phyloP scores from a whole-genome alignment of 1,140 invertebrate species.

The Eumeta japonica region DNA sequence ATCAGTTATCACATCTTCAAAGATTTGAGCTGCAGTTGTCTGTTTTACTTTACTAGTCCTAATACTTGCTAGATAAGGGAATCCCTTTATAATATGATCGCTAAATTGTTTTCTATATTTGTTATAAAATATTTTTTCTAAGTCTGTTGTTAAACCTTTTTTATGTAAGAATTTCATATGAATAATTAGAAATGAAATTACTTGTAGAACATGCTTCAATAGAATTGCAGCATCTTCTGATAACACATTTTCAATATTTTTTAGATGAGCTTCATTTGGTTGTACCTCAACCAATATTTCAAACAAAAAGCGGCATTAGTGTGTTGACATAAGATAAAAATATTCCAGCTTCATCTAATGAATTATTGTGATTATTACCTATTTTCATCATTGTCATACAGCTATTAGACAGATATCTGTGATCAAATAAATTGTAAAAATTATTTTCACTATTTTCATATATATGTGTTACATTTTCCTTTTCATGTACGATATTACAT shows the following conservation, averaged over 20 bases:
- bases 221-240: slow-evolving; percentile 58
- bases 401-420: slow-evolving; percentile 23
- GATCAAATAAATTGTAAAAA: slow-evolving; percentile 29
- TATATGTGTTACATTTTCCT: slow-evolving; percentile 10
- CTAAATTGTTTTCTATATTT: slow-evolving; percentile 55
- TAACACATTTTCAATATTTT: slow-evolving; percentile 46
- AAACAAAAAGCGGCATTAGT: slow-evolving; percentile 68
- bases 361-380: slow-evolving; percentile 18
- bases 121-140: slow-evolving; percentile 48
- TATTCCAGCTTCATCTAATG: slow-evolving; percentile 40
- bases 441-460: slow-evolving; percentile 25
- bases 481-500: slow-evolving; percentile 22
- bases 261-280: slow-evolving; percentile 40
- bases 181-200: slow-evolving; percentile 58
- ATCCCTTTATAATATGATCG: slow-evolving; percentile 53
- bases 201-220: slow-evolving; percentile 58
- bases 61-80: slow-evolving; percentile 56
- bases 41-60: slow-evolving; percentile 21
- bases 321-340: slow-evolving; percentile 60
- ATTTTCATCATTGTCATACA: slow-evolving; percentile 8
- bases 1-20: slow-evolving; percentile 37
- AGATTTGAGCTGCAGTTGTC: slow-evolving; percentile 14
- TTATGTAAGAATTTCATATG: slow-evolving; percentile 45
- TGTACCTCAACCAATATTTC: slow-evolving; percentile 73
- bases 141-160: slow-evolving; percentile 29